Conservation (phyloP, 2,888 invertebrate genomes). For the Aplocera efformata region DNA sequence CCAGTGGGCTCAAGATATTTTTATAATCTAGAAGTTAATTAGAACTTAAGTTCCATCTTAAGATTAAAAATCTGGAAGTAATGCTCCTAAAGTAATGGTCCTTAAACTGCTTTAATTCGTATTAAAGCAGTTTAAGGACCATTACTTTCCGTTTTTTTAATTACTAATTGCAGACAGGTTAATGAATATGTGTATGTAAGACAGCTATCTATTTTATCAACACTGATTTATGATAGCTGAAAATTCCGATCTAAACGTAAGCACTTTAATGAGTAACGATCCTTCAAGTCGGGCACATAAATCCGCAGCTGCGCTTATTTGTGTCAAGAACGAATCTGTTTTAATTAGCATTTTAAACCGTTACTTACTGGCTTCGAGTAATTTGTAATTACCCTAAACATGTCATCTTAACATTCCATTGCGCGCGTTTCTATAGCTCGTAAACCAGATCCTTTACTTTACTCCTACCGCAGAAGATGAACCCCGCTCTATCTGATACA, state of each 20-base stretch:
- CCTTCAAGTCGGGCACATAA: slow-evolving; percentile 29
- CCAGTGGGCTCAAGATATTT: too few species aligned
- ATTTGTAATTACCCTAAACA: slow-evolving; percentile 25
- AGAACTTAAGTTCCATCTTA: too few species aligned
- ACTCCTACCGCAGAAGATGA: neutral
- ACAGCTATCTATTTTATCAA: too few species aligned
- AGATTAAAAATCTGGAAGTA: too few species aligned
- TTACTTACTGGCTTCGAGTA: slow-evolving; percentile 23
- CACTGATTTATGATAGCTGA: slow-evolving; percentile 3
- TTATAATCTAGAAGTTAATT: too few species aligned
- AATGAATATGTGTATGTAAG: too few species aligned
- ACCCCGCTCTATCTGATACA: too few species aligned
- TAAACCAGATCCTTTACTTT: slow-evolving; percentile 2
- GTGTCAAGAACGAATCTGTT: slow-evolving; percentile 46
- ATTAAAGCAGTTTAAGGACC: too few species aligned
- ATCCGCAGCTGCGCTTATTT: slow-evolving; percentile 37
- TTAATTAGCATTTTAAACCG: slow-evolving; percentile 47
- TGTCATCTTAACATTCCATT: slow-evolving; percentile 10
- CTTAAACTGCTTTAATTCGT: too few species aligned
- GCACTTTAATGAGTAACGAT: slow-evolving; percentile 7
- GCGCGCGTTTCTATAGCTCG: neutral
- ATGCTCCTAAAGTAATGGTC: too few species aligned
- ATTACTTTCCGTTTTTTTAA: too few species aligned
- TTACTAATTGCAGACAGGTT: too few species aligned
- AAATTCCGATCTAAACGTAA: slow-evolving; percentile 6